phyloP scores from a whole-genome alignment of 2,113 vertebrate species.

The Cryptotis parvus region DNA sequence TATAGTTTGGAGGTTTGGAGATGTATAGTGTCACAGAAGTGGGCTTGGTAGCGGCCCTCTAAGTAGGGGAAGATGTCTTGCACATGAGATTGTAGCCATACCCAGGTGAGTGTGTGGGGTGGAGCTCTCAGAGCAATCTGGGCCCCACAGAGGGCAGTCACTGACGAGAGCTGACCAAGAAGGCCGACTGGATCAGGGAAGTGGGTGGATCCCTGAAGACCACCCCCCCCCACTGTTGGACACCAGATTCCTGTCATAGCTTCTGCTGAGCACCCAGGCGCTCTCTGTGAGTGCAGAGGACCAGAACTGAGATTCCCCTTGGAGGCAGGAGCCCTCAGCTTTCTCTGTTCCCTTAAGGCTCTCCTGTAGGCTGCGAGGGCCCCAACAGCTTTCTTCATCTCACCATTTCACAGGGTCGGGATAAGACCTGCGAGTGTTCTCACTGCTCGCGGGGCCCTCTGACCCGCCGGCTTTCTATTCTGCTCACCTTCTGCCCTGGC shows the following conservation, averaged over 20 bases:
- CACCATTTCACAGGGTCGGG: not conserved
- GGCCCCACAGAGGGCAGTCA: not conserved
- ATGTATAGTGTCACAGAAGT: conserved; percentile 2
- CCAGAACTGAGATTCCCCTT: not conserved
- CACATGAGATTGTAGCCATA: not conserved
- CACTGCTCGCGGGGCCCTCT: not conserved
- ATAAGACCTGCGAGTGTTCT: not conserved
- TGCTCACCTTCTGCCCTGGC: not conserved
- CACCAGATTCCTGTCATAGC: not conserved
- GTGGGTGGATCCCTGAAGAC: not conserved
- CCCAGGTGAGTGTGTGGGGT: not conserved
- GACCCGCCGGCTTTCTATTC: not conserved
- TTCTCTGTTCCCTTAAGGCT: not conserved
- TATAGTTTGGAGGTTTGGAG: too few species aligned
- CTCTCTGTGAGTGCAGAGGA: too few species aligned
- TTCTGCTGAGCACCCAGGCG: not conserved
- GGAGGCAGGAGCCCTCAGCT: not conserved
- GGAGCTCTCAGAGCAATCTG: not conserved
- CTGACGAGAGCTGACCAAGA: not conserved
- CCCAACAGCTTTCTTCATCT: not conserved
- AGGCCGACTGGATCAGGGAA: not conserved
- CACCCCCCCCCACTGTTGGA: not conserved
- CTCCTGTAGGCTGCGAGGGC: not conserved
- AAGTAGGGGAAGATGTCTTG: conserved; percentile 1
- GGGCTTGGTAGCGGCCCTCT: conserved; percentile 30